These are phyloP conservation scores for Clanis bilineata DNA, from an alignment of 2,888 invertebrate genomes.

Conservation along the genomic window DNA sequence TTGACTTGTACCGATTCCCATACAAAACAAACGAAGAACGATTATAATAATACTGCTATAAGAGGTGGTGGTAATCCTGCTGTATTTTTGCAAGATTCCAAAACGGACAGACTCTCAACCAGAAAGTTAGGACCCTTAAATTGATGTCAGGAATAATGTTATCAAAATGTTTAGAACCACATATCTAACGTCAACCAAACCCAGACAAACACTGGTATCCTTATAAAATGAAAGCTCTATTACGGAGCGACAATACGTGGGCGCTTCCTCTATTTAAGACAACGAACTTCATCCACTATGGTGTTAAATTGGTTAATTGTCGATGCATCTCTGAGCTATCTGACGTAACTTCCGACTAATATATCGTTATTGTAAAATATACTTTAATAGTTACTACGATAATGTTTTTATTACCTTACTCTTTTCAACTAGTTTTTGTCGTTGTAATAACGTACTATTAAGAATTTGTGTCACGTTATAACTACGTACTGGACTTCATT, in stretches of 20 bases:
- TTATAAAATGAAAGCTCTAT: slow-evolving; percentile 13
- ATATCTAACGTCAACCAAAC: not conserved
- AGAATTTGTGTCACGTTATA: slow-evolving; percentile 12
- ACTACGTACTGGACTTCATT: slow-evolving; percentile 27
- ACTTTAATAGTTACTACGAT: not conserved
- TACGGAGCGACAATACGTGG: slow-evolving; percentile 40
- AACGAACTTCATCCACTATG: slow-evolving; percentile 47
- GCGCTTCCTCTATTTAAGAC: slow-evolving; percentile 56
- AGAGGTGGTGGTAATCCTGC: no score
- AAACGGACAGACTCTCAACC: no score
- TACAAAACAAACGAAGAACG: no score
- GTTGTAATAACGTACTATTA: not conserved
- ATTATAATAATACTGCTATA: no score
- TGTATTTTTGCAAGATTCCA: no score
- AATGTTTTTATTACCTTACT: not conserved
- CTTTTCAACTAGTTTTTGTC: no score
- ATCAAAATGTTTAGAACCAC: not conserved
- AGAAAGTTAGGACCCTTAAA: no score
- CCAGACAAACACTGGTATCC: not conserved
- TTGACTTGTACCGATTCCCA: no score
- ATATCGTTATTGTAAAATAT: not conserved
- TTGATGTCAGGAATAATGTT: not conserved
- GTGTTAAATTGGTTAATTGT: slow-evolving; percentile 61
- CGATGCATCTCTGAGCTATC: slow-evolving; percentile 43
- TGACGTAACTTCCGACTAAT: not conserved